Base-by-base conservation (phyloP, 1,140 invertebrate genomes). In the Probaryconus sp. region DNA sequence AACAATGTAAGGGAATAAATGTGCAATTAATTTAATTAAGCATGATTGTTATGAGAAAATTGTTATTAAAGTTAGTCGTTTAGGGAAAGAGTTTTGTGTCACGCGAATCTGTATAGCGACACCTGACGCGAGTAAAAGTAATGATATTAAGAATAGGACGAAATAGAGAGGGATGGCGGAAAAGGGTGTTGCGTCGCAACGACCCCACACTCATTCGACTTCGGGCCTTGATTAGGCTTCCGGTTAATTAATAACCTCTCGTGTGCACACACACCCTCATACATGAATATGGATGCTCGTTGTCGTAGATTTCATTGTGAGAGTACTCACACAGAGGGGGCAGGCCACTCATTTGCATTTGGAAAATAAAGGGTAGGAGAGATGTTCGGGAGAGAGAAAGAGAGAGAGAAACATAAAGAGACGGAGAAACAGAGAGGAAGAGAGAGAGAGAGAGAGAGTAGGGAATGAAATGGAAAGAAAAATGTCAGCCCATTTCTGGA, bases 191-290 rank as follows among this genome's bases (percentile, higher is more conserved):
- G 77, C 64, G 72, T 61, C 71, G 51, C 71, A 67, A 68, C 76
- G 64, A 71, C 60, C 64, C 56, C 67, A 51, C 35, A 76, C 50
- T 60, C 78, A 67, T 83, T 83, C 83, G 82, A 81, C 82, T 84
- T 76, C 83, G 78, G 82, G 81, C 79, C 83, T 87, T 87, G 86
- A 87, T 87, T 86, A 87, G 85, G 83, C 83, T 86, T 87, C 84
- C 83, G 83, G 84, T 85, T 86, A 86, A 87, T 87, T 87, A 87
- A 87, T 87, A 87, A 86, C 84, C 84, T 85, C 83, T 86, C 82
- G 82, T 85, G 83, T 86, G 82, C 83, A 83, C 81, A 86, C 83
- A 85, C 81, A 81, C 76, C 81, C 82, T 71, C 50, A 79, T 75
- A 76, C 83, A 86, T 86, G 85, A 86, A 87, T 86, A 87, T 86